Evolutionary conservation across 2,888 invertebrate genomes (phyloP).

Genomic region (Notocelia uddmanniana): DNA sequence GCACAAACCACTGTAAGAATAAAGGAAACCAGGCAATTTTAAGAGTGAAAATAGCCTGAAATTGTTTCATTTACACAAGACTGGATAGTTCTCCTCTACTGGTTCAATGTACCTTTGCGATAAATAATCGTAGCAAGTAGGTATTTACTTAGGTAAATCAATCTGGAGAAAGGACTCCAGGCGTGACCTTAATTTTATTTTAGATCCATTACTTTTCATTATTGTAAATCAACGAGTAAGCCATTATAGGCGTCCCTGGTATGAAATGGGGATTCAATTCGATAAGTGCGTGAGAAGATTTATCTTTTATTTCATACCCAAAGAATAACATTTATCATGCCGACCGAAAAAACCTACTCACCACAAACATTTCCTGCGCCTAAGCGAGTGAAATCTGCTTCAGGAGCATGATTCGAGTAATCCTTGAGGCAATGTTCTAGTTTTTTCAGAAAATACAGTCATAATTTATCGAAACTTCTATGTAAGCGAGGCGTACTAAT

Average conservation of each 20-base stretch:
- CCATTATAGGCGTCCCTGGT: slow-evolving; percentile 13
- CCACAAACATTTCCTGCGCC: slow-evolving; percentile 21
- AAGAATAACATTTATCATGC: slow-evolving; percentile 32
- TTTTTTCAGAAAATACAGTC: slow-evolving; percentile 13
- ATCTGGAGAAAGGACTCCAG: background rate
- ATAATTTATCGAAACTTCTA: slow-evolving; percentile 1
- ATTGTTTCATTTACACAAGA: background rate
- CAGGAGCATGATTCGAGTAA: slow-evolving; percentile 27
- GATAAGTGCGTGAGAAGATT: slow-evolving; percentile 32
- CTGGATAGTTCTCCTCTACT: background rate
- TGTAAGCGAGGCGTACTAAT: background rate
- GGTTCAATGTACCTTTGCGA: background rate
- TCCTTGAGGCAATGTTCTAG: background rate
- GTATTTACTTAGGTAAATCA: background rate
- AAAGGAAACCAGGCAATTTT: background rate
- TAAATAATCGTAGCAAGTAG: background rate
- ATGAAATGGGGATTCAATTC: slow-evolving; percentile 24
- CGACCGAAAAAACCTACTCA: slow-evolving; percentile 14
- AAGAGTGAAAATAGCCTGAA: background rate
- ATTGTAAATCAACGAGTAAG: slow-evolving; percentile 24
- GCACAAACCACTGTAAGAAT: background rate
- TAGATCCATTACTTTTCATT: slow-evolving; percentile 4
- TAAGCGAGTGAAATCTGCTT: slow-evolving; percentile 26
- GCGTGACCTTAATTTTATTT: background rate
- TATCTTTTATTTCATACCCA: slow-evolving; percentile 25